Conservation (phyloP, 2,888 invertebrate species). For the Nudaria mundana region DNA sequence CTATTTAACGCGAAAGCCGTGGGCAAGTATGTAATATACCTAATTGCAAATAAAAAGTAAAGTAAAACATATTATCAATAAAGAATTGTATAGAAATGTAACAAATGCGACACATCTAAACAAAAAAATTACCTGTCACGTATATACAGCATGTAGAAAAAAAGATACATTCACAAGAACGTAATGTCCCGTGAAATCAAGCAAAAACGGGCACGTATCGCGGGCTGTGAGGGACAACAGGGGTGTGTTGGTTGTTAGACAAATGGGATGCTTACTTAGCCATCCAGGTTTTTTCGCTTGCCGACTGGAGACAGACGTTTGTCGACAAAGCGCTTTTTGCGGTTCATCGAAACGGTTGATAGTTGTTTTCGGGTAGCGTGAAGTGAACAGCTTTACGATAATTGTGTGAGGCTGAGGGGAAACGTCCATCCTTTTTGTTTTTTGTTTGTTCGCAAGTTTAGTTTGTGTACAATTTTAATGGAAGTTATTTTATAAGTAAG, state of each 20-base stretch:
- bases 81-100: background rate
- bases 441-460: too few species aligned
- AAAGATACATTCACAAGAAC: constrained; percentile 35
- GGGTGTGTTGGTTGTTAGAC: constrained; percentile 35
- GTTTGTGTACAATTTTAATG: too few species aligned
- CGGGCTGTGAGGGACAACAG: constrained; percentile 1
- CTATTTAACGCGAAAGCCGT: too few species aligned
- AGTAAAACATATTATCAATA: background rate
- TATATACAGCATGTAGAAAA: constrained; percentile 37
- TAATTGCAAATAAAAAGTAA: too few species aligned
- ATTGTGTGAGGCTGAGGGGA: background rate
- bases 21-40: too few species aligned
- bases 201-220: constrained; percentile 27
- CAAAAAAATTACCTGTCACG: constrained; percentile 33
- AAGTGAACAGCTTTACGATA: background rate
- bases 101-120: constrained; percentile 1
- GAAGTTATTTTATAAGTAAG: too few species aligned
- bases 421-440: too few species aligned
- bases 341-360: constrained; percentile 5
- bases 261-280: constrained; percentile 40
- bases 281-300: constrained; percentile 31
- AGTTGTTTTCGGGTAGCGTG: constrained; percentile 3
- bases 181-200: constrained; percentile 26
- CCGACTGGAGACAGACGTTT: constrained; percentile 10
- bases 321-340: constrained; percentile 13